Conservation (phyloP, 1,140 invertebrate species). For the Drosophila lowei region DNA sequence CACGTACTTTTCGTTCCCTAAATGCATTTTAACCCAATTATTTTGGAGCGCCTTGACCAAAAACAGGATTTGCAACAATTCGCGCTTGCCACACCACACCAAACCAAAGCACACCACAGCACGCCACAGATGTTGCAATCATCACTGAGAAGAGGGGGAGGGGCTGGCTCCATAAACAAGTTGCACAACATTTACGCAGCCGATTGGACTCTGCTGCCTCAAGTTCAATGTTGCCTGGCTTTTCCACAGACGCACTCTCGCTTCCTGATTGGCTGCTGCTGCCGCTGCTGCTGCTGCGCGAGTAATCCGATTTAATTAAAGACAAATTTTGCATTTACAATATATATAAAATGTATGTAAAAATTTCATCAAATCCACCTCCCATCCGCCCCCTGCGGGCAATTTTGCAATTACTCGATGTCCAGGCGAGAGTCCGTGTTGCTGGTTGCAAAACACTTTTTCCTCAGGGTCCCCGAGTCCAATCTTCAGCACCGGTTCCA, state of each 20-base stretch:
- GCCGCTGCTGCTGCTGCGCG: background rate
- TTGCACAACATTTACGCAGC: conserved; percentile 64
- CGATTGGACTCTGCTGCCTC: conserved; percentile 19
- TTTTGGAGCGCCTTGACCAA: conserved; percentile 45
- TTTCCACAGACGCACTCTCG: conserved; percentile 44
- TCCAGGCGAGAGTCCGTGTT: conserved; percentile 16
- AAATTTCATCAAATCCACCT: conserved; percentile 31
- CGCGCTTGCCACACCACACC: conserved; percentile 7
- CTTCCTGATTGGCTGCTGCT: conserved; percentile 47
- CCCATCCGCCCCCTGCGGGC: conserved; percentile 48
- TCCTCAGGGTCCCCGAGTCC: conserved; percentile 16
- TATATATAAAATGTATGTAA: conserved; percentile 26
- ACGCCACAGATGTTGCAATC: conserved; percentile 30
- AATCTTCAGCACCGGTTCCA: no score
- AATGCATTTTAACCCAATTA: conserved; percentile 70
- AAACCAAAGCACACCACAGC: background rate
- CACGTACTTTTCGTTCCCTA: conserved; percentile 40
- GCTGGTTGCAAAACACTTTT: conserved; percentile 63
- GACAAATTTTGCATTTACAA: conserved; percentile 44
- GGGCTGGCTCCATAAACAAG: conserved; percentile 23
- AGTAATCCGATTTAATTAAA: conserved; percentile 57
- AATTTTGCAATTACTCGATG: conserved; percentile 67
- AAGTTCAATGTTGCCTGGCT: conserved; percentile 67
- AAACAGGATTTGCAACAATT: conserved; percentile 40
- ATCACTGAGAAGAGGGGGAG: no score